phyloP scores from a whole-genome alignment of 2,888 invertebrate genomes.

The Ypsolopha sequella region DNA sequence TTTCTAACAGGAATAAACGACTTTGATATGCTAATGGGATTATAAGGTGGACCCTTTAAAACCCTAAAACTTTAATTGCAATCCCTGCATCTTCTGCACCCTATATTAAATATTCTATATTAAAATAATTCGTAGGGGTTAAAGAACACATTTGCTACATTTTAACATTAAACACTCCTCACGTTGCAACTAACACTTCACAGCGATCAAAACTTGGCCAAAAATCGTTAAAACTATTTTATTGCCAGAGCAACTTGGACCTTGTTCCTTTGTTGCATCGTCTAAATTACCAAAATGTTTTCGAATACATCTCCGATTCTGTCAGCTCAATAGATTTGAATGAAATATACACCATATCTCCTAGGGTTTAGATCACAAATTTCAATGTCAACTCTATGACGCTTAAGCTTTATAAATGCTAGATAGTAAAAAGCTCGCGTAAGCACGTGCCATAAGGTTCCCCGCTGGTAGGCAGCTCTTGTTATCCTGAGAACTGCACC shows the following conservation, averaged over 20 bases:
- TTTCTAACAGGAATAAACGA: too few species aligned
- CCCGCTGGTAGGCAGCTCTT: slow-evolving; percentile 67
- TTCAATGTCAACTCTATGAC: slow-evolving; percentile 22
- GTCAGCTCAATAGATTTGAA: slow-evolving; percentile 6
- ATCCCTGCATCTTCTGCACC: slow-evolving; percentile 44
- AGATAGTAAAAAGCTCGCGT: slow-evolving; percentile 39
- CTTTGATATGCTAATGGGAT: too few species aligned
- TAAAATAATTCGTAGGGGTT: slow-evolving; percentile 58
- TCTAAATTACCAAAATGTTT: slow-evolving; percentile 29
- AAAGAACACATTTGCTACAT: slow-evolving; percentile 60
- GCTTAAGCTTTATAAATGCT: slow-evolving; percentile 21
- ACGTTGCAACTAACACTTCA: slow-evolving; percentile 40
- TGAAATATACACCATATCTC: slow-evolving; percentile 14
- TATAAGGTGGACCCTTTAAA: too few species aligned
- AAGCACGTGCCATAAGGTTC: slow-evolving; percentile 61
- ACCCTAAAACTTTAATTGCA: slow-evolving; percentile 43
- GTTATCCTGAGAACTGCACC: slow-evolving; percentile 62
- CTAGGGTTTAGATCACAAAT: slow-evolving; percentile 15
- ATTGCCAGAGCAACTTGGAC: slow-evolving; percentile 32
- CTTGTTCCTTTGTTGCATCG: slow-evolving; percentile 32
- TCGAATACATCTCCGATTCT: slow-evolving; percentile 26
- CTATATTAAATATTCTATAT: slow-evolving; percentile 47
- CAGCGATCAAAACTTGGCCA: slow-evolving; percentile 43
- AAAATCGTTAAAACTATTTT: slow-evolving; percentile 23
- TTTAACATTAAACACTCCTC: slow-evolving; percentile 52